phyloP scores from a whole-genome alignment of 2,797 vertebrate species.

The Intellagama lesueurii region DNA sequence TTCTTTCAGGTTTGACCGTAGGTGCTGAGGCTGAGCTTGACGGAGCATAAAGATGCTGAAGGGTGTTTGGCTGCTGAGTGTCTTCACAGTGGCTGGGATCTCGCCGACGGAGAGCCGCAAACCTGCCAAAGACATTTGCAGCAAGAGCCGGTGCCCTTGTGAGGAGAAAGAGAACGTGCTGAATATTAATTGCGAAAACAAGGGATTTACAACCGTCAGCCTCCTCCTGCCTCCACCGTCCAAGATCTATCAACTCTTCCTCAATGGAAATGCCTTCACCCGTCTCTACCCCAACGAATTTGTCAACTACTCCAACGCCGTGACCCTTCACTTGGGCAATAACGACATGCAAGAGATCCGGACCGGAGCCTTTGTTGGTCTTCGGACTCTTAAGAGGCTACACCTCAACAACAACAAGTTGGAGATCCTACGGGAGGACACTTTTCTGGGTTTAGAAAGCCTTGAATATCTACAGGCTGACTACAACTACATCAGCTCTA shows the following conservation, averaged over 20 bases:
- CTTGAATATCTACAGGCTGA: slow-evolving; percentile 98
- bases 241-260: slow-evolving; percentile 95
- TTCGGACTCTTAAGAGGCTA: slow-evolving; percentile 92
- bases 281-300: slow-evolving; percentile 93
- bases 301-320: slow-evolving; percentile 93
- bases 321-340: slow-evolving; percentile 95
- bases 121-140: slow-evolving; percentile 98
- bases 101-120: slow-evolving; percentile 91
- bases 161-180: slow-evolving; percentile 96
- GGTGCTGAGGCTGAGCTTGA: slow-evolving; percentile 76
- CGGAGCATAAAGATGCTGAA: slow-evolving; percentile 94
- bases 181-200: slow-evolving; percentile 98
- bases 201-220: slow-evolving; percentile 93
- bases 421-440: slow-evolving; percentile 94
- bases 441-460: slow-evolving; percentile 92
- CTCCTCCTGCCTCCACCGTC: slow-evolving; percentile 91
- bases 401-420: slow-evolving; percentile 98
- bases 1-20: slow-evolving; percentile 78
- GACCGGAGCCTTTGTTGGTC: slow-evolving; percentile 90
- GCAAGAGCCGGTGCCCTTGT: slow-evolving; percentile 93
- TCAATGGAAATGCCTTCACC: slow-evolving; percentile 95
- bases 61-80: slow-evolving; percentile 92
- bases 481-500: slow-evolving; percentile 96
- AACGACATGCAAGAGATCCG: slow-evolving; percentile 96
- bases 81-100: slow-evolving; percentile 92